These are phyloP conservation scores for Lysiphlebus fabarum DNA, from an alignment of 1,140 invertebrate genomes.

Conservation along the genomic window DNA sequence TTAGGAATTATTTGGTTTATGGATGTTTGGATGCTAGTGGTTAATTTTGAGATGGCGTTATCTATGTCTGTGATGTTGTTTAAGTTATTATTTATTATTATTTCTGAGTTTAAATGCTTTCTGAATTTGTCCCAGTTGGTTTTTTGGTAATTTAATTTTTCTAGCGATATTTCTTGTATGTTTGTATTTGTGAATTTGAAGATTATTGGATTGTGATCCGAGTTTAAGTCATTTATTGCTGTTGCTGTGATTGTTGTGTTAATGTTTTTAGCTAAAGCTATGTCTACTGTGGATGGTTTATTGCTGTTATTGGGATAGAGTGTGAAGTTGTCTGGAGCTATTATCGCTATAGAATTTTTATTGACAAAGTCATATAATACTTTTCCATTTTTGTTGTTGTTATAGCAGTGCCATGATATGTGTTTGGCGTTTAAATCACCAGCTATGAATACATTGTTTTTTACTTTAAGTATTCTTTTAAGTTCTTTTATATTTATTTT, in stretches of 20 bases:
- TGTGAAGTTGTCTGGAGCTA: background rate
- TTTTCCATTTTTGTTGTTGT: background rate
- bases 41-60: background rate
- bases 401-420: background rate
- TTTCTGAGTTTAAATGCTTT: background rate
- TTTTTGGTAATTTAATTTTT: conserved; percentile 14
- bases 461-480: background rate
- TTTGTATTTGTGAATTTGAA: background rate
- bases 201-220: conserved; percentile 5
- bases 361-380: background rate
- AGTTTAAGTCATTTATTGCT: conserved; percentile 7
- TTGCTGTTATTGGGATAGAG: background rate
- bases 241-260: background rate
- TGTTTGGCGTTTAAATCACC: conserved; percentile 4
- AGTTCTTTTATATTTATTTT: background rate
- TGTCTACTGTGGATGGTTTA: background rate
- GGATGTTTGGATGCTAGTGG: background rate
- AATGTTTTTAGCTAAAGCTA: background rate
- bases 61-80: background rate
- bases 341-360: background rate
- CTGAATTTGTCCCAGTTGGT: conserved; percentile 15
- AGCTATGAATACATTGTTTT: background rate
- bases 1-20: background rate
- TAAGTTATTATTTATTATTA: conserved; percentile 1
- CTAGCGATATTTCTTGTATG: background rate